Evolutionary conservation across 2,888 invertebrate genomes (phyloP).

Genomic region (Hirtodrosophila duncani): DNA sequence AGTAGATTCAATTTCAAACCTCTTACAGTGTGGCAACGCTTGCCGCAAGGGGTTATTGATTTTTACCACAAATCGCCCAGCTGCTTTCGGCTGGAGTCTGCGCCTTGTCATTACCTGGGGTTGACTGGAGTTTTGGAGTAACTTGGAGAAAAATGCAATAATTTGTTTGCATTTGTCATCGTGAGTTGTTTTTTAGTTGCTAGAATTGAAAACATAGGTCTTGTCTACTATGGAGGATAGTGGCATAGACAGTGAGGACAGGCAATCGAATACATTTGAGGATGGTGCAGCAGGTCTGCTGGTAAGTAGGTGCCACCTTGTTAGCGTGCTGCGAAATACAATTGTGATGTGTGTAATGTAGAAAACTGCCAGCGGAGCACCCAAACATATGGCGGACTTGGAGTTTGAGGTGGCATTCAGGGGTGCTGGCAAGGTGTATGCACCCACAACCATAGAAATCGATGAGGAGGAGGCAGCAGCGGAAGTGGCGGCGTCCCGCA

Average conservation of each 20-base stretch:
- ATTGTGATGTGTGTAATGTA: constrained; percentile 36
- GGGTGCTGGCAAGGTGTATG: constrained; percentile 59
- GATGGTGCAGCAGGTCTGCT: constrained; percentile 58
- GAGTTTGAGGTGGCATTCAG: constrained; percentile 75
- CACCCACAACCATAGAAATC: constrained; percentile 56
- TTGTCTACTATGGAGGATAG: constrained; percentile 72
- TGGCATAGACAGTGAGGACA: constrained; percentile 77
- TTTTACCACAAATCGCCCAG: constrained; percentile 34
- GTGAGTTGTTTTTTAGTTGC: constrained; percentile 27
- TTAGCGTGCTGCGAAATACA: constrained; percentile 17
- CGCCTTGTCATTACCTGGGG: constrained; percentile 42
- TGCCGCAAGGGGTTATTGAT: constrained; percentile 55
- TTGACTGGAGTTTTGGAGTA: constrained; percentile 57
- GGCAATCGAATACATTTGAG: constrained; percentile 65
- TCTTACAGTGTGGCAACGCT: constrained; percentile 46
- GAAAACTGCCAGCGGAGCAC: constrained; percentile 59
- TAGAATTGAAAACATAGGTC: constrained; percentile 5
- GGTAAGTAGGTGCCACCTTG: constrained; percentile 40
- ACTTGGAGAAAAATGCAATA: constrained; percentile 36
- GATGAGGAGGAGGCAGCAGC: constrained; percentile 48
- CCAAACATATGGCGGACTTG: constrained; percentile 68
- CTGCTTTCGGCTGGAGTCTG: constrained; percentile 59
- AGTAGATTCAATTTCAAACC: constrained; percentile 1
- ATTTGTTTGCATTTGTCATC: constrained; percentile 55
- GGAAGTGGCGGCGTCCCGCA: constrained; percentile 36